Evolutionary conservation across 2,113 vertebrate species (phyloP), one percentile per base, ranked within the genome.

Genomic region (Meriones unguiculatus): DNA sequence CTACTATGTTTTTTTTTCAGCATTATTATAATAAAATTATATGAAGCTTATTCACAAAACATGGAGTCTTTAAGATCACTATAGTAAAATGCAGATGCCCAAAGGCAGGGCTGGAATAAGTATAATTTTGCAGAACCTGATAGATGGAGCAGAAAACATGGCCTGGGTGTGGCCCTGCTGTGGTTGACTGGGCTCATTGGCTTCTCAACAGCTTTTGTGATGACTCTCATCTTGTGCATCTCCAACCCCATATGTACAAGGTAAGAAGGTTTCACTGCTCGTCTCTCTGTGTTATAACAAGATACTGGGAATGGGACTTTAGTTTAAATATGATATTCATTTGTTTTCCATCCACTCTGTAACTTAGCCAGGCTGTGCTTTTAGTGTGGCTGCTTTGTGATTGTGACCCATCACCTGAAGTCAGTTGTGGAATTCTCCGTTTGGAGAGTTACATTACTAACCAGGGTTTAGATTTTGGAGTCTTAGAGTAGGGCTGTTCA

Each of bases 11-110:
- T 59, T 90, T 87, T n/a, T 59, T 90, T 88, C 50, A 65, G 54
- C 46, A 86, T 7, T 6, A 82, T 69, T 20, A 62, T 59, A 67
- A 95, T 67, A 84, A 93, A 90, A 89, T n/a, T 82, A 57, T 78
- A 85, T 24, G n/a, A 11, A 77, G 28, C 17, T 88, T 87, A 72
- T 59, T 41, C 52, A 93, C 50, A 78, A 65, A 78, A 52, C 32
- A 25, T 69, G 72, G 38, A 85, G 11, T 25, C 62, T 92, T 90
- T 54, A 84, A 91, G 89, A 70, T 87, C 81, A 89, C 11, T 46
- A n/a, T 20, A 81, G 62, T 8, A 18, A 87, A 91, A 80, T n/a
- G 15, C 50, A 77, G 89, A 35, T 50, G 7, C 14, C 10, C 38
- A n/a, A 87, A 94, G 25, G 2, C 78, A 46, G 64, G 30, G 8